Evolutionary conservation across 2,888 invertebrate genomes (phyloP), one percentile per base, ranked within the genome.

Genomic region (Spialia ferax): DNA sequence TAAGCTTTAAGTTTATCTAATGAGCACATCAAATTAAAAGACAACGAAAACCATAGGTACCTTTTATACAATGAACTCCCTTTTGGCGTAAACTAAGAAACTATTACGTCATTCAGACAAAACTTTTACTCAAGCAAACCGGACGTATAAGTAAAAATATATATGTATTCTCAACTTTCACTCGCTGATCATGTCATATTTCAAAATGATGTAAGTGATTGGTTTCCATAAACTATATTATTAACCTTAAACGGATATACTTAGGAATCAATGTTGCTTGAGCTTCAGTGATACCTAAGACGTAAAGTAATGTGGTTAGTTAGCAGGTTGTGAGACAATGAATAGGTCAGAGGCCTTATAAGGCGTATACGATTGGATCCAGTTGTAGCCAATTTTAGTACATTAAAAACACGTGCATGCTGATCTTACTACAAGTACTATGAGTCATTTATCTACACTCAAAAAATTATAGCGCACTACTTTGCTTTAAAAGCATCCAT

Each of bases 81-180:
- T 7, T 23, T 52, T 32, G 59, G 63, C 69, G 71, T 68, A 69
- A 73, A 75, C 74, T 72, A 74, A 85, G 79, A 86, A 84, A 75
- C 76, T 81, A 82, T 92, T 92, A 88, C 90, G 85, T 91, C 87
- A 92, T 77, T 71, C 75, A 76, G 79, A 81, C 82, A 78, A 83
- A 86, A 91, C 90, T 91, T 92, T 93, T 92, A 92, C 91, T 86
- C 71, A 76, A 76, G 72, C 79, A 77, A 89, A 84, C 87, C 89
- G 89, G 90, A 89, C 87, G 80, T 82, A 81, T 79, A 81, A 80
- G 79, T 84, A 86, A 87, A 87, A 86, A 87, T 84, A 73, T 72
- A 66, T 60, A 66, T 29, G 54, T 60, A 66, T 73, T 70, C 70
- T 85, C 79, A 73, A 91, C 93, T 93, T 93, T 93, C 93, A 89